A percentile compares a stretch with the other conserved stretches of the same genome.
Evolutionary conservation across 1,140 invertebrate species (phyloP).

Genomic region (Aphelinus atriplicis): DNA sequence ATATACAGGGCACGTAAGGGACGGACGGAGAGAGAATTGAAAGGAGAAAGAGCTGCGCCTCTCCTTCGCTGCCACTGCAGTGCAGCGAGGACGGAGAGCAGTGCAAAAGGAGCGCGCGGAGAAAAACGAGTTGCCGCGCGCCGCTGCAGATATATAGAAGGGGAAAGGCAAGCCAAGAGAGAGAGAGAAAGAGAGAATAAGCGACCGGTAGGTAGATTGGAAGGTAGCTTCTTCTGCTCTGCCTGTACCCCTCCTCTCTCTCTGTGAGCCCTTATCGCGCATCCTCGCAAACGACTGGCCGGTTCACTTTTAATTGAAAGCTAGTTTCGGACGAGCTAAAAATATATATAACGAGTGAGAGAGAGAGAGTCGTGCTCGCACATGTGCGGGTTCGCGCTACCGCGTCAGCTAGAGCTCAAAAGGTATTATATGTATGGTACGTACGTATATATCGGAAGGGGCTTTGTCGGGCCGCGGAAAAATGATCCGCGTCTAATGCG

Average conservation of each 20-base stretch:
- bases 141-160: too few relatives aligned
- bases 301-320: conserved; percentile 39
- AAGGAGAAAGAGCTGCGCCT: background rate
- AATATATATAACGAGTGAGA: background rate
- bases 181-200: background rate
- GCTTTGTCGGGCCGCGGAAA: conserved; percentile 10
- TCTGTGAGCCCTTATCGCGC: conserved; percentile 27
- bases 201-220: conserved; percentile 39
- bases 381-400: too few relatives aligned
- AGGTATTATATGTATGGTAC: background rate
- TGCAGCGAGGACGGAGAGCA: background rate
- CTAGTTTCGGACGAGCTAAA: conserved; percentile 37
- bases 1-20: background rate
- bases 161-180: too few relatives aligned
- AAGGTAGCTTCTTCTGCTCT: conserved; percentile 10
- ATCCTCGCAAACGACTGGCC: conserved; percentile 33
- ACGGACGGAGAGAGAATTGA: background rate
- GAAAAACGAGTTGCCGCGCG: conserved; percentile 1
- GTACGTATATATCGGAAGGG: background rate
- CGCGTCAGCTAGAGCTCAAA: background rate
- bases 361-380: too few relatives aligned
- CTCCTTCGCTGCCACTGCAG: too few relatives aligned
- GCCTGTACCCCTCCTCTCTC: background rate
- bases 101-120: background rate
- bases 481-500: conserved; percentile 18